A percentile compares a stretch with the other conserved stretches of the same genome.
Conservation (phyloP, 2,113 vertebrate species). For the Arvicanthis niloticus region DNA sequence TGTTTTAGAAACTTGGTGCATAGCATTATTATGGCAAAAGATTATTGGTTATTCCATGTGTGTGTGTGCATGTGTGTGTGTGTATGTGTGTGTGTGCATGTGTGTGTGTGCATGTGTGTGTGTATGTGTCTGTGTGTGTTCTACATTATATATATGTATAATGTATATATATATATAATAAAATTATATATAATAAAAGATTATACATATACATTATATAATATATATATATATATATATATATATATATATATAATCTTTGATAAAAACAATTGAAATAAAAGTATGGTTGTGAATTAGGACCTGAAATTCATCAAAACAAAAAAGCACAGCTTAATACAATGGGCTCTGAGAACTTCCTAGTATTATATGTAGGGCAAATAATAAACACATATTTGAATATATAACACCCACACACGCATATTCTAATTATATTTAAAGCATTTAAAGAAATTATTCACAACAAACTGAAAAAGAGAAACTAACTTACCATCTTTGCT, state of each 20-base stretch:
- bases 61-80: background rate
- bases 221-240: background rate
- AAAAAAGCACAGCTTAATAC: background rate
- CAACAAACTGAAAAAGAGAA: slow-evolving; percentile 5
- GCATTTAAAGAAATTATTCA: background rate
- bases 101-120: background rate
- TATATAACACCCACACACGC: background rate
- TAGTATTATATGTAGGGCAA: background rate
- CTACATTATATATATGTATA: background rate
- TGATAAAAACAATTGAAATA: background rate
- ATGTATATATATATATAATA: background rate
- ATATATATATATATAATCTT: background rate
- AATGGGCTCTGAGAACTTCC: background rate
- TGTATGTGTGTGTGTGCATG: too few species aligned
- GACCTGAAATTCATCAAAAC: slow-evolving; percentile 34
- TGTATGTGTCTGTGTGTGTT: background rate
- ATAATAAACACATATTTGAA: background rate
- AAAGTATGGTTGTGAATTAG: background rate
- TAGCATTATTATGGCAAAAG: background rate
- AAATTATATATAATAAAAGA: too few species aligned
- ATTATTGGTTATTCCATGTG: background rate
- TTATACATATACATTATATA: background rate
- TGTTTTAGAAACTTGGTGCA: background rate
- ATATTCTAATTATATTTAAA: background rate
- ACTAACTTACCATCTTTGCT: background rate